phyloP scores from a whole-genome alignment of 2,888 invertebrate genomes.

The Himalopsyche anomala region DNA sequence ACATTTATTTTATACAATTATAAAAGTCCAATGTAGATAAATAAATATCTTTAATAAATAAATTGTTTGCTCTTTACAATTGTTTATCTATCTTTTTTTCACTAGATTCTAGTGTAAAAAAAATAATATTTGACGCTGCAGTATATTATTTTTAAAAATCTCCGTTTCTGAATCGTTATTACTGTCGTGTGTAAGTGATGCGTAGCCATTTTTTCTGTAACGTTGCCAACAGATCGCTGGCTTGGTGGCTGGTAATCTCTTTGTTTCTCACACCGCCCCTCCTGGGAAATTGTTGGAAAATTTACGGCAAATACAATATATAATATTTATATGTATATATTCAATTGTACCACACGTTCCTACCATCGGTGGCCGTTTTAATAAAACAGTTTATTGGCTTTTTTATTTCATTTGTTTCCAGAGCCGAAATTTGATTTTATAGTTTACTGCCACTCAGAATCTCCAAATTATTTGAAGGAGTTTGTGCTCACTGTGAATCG shows the following conservation, averaged over 20 bases:
- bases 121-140: too few species aligned
- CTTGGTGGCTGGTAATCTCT: slow-evolving; percentile 17
- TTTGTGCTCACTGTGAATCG: too few species aligned
- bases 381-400: background rate
- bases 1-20: too few species aligned
- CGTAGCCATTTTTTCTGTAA: background rate
- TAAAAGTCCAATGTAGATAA: too few species aligned
- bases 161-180: background rate
- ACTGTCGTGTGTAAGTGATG: slow-evolving; percentile 7
- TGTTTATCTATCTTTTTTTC: too few species aligned
- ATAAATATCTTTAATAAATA: too few species aligned
- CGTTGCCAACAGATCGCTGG: background rate
- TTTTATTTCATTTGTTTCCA: too few species aligned
- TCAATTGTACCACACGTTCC: background rate
- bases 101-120: too few species aligned
- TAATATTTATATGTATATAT: background rate
- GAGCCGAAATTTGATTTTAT: too few species aligned
- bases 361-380: background rate
- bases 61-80: too few species aligned
- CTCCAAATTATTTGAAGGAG: too few species aligned
- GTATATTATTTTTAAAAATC: background rate
- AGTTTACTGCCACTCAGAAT: too few species aligned
- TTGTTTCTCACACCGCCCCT: slow-evolving; percentile 32
- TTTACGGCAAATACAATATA: background rate
- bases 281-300: slow-evolving; percentile 34